These are phyloP conservation scores for Tragulus kanchil DNA, from an alignment of 2,113 vertebrate genomes.

Conservation along the genomic window DNA sequence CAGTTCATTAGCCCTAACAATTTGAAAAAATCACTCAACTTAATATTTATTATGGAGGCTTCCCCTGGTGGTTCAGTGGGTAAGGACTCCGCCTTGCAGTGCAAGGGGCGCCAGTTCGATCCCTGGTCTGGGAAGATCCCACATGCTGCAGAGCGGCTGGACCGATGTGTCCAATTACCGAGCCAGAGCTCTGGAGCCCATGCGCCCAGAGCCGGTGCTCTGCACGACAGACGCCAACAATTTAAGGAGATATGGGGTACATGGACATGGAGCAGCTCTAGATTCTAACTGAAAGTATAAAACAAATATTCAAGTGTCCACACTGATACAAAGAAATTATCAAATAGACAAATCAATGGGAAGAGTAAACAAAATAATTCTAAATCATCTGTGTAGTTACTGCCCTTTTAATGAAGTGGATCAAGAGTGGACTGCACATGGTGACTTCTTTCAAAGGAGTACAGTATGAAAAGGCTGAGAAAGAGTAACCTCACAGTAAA, in stretches of 20 bases:
- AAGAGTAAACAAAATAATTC: not conserved
- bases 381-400: not conserved
- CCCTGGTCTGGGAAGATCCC: no score
- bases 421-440: not conserved
- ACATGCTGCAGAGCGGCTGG: no score
- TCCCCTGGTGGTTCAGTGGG: no score
- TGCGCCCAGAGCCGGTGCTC: no score
- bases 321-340: not conserved
- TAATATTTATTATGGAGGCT: not conserved
- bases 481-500: not conserved
- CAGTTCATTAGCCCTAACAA: not conserved
- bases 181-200: no score
- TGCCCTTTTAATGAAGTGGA: not conserved
- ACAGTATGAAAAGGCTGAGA: not conserved
- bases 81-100: no score
- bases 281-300: not conserved
- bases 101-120: no score
- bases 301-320: not conserved
- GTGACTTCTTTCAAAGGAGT: not conserved
- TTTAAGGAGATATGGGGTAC: conserved; percentile 10
- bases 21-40: not conserved
- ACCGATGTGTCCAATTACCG: no score
- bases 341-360: not conserved
- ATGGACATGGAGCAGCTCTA: not conserved
- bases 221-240: no score